Evolutionary conservation across 1,140 invertebrate species (phyloP), one percentile per base, ranked within the genome.

Genomic region (Schlechtendalia chinensis): DNA sequence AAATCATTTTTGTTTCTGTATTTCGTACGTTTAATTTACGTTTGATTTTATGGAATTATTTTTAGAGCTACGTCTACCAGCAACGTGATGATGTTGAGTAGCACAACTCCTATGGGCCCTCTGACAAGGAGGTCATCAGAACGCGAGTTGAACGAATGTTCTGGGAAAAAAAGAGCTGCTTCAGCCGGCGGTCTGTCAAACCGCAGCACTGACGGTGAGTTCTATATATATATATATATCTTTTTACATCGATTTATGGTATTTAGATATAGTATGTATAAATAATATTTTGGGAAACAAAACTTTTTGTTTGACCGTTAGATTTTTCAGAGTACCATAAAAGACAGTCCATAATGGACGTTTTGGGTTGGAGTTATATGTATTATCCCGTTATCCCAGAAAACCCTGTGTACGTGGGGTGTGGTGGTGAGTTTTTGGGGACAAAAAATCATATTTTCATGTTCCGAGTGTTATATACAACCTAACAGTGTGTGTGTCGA

Each of bases 31-130:
- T 65, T 22, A 1, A 65, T 12, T 5, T 12, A 45, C 47, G 5
- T 50, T 12, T 50, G 5, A 8, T 65, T 65, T 22, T n/a, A 65
- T 65, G 8, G 4, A 39, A 39, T 65, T 65, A 0, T 65, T 83
- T 87, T 12, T 86, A 91, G 93, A 85, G 93, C 93, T 81, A 94
- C 93, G 84, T 95, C 93, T 82, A 94, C 93, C 82, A 93, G 92
- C 82, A 95, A 95, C 87, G 93, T 95, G 80, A 89, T 88, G 89
- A 83, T 84, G 80, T 84, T 84, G 74, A 83, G 84, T n/a, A 84
- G 83, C 79, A 89, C 90, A 69, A 89, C 90, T 84, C 67, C 72
- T 39, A 77, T 81, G 45, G 83, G 83, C 10, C 91, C 91, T 83
- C 88, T 94, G 83, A 92, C 92, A 75, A 91, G 93, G 87, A 89